Base-by-base conservation (phyloP, 2,888 invertebrate species). In the Chrysolina haemoptera region DNA sequence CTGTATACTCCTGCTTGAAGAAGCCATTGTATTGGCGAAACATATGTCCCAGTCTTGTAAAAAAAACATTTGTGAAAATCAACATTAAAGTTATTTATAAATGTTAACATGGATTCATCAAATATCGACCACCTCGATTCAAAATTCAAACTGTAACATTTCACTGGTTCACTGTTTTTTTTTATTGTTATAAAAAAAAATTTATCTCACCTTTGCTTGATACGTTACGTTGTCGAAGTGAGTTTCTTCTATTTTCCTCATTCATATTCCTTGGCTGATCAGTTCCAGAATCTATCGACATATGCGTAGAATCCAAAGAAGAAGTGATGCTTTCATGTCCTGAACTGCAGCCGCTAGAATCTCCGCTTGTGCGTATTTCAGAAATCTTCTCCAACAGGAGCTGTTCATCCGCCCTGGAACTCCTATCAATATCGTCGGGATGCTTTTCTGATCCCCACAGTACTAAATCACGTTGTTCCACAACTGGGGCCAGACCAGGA, bases 301-400 rank as follows among this genome's bases (percentile, higher is more conserved):
- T 87, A 65, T 90, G 89, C 9, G 89, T 89, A 0, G 90, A 89
- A 43, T 90, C 90, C 11, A 90, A 80, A 0, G 90, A 90, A 4
- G 90, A 90, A 0, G 89, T 89, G 0, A 90, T 90, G 71, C 91
- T 91, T 75, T 90, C 91, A 71, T 90, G 90, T 5, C 89, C 91
- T 22, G 90, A 90, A 67, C 90, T 90, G 77, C 91, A 90, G 4
- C 90, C 91, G 77, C 90, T 90, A 0, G 91, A 90, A 80, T 90
- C 90, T 5, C 89, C 89, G 73, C 82, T 84, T 11, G 76, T 74
- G 16, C 72, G 68, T 41, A 72, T 68, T 27, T 75, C 77, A 10
- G 20, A n/a, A 8, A 76, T 71, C 76, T 85, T 86, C 71, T 81
- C 82, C 22, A 84, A 79, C n/a, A 88, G 79, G 16, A 84, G 75